Evolutionary conservation across 35 echinoderm and acorn worm genomes (phyloP).

Genomic region (Apostichopus parvimensis): DNA sequence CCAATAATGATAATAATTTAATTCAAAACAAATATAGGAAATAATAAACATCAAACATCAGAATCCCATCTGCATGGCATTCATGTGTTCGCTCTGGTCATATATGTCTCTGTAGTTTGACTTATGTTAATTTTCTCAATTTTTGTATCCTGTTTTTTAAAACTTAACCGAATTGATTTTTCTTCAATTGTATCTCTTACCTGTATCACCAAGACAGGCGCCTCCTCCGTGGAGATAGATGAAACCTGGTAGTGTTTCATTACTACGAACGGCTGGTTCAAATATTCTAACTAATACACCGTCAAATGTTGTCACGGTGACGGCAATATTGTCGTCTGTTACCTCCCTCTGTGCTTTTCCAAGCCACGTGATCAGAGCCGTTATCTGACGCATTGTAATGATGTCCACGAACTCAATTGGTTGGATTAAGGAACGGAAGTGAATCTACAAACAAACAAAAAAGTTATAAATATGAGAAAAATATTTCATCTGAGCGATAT

Average conservation of each 20-base stretch:
- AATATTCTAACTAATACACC: background rate
- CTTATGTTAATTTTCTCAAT: too few relatives aligned
- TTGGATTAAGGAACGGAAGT: background rate
- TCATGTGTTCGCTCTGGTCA: too few relatives aligned
- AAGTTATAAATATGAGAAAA: background rate
- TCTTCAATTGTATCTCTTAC: background rate
- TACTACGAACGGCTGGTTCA: conserved; percentile 15
- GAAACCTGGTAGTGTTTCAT: background rate
- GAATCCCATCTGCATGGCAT: too few relatives aligned
- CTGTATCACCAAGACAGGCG: conserved; percentile 7
- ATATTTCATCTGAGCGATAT: background rate
- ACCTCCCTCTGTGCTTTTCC: background rate
- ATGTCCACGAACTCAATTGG: conserved; percentile 20
- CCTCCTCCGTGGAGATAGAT: conserved; percentile 33
- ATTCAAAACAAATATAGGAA: too few relatives aligned
- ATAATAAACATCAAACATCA: too few relatives aligned
- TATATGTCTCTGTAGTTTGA: too few relatives aligned
- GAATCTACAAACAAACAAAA: background rate
- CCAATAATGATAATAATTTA: too few relatives aligned
- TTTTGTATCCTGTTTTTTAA: too few relatives aligned
- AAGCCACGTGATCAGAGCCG: background rate
- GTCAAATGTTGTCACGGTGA: background rate
- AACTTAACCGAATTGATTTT: too few relatives aligned
- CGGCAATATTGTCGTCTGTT: background rate
- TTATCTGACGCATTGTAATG: background rate